Evolutionary conservation across 2,888 invertebrate species (phyloP).

Genomic region (Zaprionus bogoriensis): DNA sequence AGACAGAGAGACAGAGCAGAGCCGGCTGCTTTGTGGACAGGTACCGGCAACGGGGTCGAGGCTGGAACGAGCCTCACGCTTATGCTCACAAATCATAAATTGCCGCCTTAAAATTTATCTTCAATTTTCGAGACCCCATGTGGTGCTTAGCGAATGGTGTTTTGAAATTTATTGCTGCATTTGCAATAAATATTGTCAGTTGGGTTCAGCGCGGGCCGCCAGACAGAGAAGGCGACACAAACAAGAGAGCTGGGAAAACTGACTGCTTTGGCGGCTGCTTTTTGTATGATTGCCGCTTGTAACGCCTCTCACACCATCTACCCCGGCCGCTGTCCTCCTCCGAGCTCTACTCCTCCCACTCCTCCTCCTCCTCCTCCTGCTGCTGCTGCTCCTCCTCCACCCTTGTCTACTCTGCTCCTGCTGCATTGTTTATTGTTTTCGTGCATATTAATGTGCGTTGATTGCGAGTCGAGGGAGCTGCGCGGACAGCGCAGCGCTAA

Average conservation of each 20-base stretch:
- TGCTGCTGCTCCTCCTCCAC: not conserved
- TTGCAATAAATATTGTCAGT: slow-evolving; percentile 81
- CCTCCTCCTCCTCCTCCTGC: not conserved
- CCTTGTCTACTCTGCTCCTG: not conserved
- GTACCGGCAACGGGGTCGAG: not conserved
- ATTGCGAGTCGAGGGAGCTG: slow-evolving; percentile 60
- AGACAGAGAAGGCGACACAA: slow-evolving; percentile 11
- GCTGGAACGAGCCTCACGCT: slow-evolving; percentile 65
- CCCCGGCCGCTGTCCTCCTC: not conserved
- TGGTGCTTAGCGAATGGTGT: slow-evolving; percentile 79
- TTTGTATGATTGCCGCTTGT: slow-evolving; percentile 62
- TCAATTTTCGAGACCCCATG: slow-evolving; percentile 81
- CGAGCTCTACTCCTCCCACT: not conserved
- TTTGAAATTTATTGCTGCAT: slow-evolving; percentile 80
- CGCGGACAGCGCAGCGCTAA: slow-evolving; percentile 34
- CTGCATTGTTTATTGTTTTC: slow-evolving; percentile 77
- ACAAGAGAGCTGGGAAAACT: slow-evolving; percentile 17
- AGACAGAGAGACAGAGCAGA: not conserved
- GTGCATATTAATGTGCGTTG: slow-evolving; percentile 80
- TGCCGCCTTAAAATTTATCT: slow-evolving; percentile 83
- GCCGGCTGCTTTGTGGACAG: slow-evolving; percentile 1
- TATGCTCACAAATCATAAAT: slow-evolving; percentile 83
- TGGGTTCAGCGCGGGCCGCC: slow-evolving; percentile 32
- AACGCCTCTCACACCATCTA: slow-evolving; percentile 54
- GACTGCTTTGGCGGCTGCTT: slow-evolving; percentile 57